Conservation (phyloP, 2,113 vertebrate species). For the Istiophorus platypterus region DNA sequence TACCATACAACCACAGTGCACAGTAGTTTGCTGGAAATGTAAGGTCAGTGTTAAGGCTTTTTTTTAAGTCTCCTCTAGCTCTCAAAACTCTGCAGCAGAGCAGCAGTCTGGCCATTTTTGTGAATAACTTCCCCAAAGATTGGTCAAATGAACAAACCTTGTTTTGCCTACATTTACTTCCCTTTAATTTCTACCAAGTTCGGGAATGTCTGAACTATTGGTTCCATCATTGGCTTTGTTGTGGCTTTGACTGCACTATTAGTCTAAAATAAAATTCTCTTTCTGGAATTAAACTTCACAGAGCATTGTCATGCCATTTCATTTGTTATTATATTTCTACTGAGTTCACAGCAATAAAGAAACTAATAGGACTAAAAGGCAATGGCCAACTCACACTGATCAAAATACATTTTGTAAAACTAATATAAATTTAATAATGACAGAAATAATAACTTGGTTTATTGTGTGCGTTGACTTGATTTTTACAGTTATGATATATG, state of each 20-base stretch:
- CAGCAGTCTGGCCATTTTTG: not conserved
- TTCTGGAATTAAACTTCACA: not conserved
- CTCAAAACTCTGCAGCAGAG: not conserved
- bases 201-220: not conserved
- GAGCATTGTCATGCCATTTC: not conserved
- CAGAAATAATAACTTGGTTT: not conserved
- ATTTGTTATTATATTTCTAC: not conserved
- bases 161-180: not conserved
- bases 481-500: not conserved
- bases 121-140: not conserved
- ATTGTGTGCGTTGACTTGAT: not conserved
- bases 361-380: not conserved
- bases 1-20: not conserved
- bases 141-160: not conserved
- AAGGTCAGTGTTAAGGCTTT: not conserved
- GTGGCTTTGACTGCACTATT: not conserved
- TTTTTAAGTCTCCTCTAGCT: not conserved
- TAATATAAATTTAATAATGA: not conserved
- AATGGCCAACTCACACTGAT: not conserved
- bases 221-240: not conserved
- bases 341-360: not conserved
- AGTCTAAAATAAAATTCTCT: not conserved
- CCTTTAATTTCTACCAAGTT: not conserved
- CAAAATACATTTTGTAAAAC: not conserved
- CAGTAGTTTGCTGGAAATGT: not conserved